phyloP scores from a whole-genome alignment of 2,113 vertebrate species.

The Glaucomys volans region DNA sequence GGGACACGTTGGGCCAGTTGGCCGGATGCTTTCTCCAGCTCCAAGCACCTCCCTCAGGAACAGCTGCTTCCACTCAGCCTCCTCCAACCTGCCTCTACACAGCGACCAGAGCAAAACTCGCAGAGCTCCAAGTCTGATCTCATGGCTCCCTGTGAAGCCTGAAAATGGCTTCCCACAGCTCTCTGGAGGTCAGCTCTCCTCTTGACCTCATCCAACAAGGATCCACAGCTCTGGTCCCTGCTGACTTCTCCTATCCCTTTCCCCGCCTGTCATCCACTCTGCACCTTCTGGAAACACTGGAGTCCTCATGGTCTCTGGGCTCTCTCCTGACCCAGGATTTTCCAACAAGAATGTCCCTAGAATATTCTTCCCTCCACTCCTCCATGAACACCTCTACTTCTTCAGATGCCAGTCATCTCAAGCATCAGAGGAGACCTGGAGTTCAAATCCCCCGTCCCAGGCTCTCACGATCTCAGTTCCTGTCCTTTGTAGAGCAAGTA shows the following conservation, averaged over 20 bases:
- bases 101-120: background rate
- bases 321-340: background rate
- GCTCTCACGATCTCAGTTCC: background rate
- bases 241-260: background rate
- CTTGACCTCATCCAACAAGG: background rate
- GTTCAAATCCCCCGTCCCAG: background rate
- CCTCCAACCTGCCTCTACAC: background rate
- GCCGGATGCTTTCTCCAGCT: background rate
- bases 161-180: background rate
- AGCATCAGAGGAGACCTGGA: background rate
- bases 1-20: too few species aligned
- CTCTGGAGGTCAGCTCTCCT: background rate
- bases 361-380: background rate
- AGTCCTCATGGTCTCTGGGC: background rate
- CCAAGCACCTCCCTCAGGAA: background rate
- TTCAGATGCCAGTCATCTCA: slow-evolving; percentile 38
- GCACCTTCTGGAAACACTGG: background rate
- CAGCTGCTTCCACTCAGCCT: background rate
- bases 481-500: background rate
- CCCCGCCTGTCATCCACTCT: background rate
- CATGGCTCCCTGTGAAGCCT: background rate
- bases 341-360: background rate
- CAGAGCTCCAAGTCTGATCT: background rate
- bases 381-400: background rate
- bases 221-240: background rate